phyloP scores from a whole-genome alignment of 2,797 vertebrate genomes.

The Sarcophilus harrisii region DNA sequence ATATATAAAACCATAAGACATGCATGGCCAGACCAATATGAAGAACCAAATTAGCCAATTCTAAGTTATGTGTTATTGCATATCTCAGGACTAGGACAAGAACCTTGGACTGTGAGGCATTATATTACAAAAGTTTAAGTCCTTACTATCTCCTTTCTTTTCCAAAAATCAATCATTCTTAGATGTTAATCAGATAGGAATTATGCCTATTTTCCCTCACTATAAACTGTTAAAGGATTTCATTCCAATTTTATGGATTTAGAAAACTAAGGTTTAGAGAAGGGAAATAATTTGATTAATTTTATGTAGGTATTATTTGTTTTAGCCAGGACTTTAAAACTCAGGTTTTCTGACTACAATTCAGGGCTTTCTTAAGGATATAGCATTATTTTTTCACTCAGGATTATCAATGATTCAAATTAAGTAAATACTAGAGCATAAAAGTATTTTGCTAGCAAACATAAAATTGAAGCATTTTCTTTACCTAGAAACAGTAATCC shows the following conservation, averaged over 20 bases:
- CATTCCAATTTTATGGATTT: neutral
- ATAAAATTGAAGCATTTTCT: constrained; percentile 55
- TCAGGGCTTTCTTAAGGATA: neutral
- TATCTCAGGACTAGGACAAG: neutral
- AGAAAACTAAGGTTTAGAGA: neutral
- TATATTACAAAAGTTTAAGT: neutral
- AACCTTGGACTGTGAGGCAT: neutral
- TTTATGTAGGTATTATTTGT: neutral
- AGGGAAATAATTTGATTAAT: neutral
- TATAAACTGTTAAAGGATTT: neutral
- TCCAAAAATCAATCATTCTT: neutral
- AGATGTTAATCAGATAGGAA: neutral
- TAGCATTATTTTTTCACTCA: neutral
- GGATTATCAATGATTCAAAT: constrained; percentile 33
- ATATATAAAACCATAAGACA: too few species aligned
- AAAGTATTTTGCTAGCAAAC: constrained; percentile 62
- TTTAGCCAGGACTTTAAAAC: neutral
- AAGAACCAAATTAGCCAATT: neutral
- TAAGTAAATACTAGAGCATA: constrained; percentile 42
- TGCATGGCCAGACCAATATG: too few species aligned
- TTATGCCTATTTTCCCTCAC: neutral
- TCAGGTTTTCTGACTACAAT: too few species aligned
- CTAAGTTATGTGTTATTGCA: neutral
- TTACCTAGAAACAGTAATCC: constrained; percentile 63
- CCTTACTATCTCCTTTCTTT: neutral